Conservation (phyloP, 2,797 vertebrate genomes). For the Eulemur rubriventer region DNA sequence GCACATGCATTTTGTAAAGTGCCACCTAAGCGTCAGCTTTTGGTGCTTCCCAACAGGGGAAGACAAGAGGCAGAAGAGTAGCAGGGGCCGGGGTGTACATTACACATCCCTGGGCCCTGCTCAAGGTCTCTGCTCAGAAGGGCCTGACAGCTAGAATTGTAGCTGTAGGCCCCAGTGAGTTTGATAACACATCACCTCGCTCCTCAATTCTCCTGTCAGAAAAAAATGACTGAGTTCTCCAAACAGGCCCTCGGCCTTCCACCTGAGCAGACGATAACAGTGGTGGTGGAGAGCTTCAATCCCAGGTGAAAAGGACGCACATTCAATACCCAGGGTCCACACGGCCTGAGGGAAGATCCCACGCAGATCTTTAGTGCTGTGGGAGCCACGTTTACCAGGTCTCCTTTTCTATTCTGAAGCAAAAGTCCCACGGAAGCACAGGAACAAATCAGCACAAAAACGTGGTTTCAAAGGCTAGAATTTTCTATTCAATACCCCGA, state of each 20-base stretch:
- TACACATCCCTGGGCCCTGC: background rate
- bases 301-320: background rate
- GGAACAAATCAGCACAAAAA: background rate
- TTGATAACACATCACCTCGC: background rate
- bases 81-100: rapidly evolving
- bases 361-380: rapidly evolving
- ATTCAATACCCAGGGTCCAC: background rate
- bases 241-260: background rate
- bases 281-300: background rate
- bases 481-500: background rate
- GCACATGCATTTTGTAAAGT: background rate
- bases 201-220: background rate
- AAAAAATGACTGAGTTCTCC: background rate
- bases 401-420: background rate
- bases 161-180: background rate
- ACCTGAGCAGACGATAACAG: background rate
- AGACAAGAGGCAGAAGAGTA: background rate
- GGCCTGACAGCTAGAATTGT: background rate
- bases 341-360: rapidly evolving
- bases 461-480: background rate
- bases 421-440: background rate
- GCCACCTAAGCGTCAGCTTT: background rate
- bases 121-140: background rate
- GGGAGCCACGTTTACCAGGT: background rate
- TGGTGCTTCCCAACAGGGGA: background rate